Percentiles rank a stretch among this genome's conserved stretches.
Conservation (phyloP, 2,113 vertebrate genomes). For the Nanorana parkeri region DNA sequence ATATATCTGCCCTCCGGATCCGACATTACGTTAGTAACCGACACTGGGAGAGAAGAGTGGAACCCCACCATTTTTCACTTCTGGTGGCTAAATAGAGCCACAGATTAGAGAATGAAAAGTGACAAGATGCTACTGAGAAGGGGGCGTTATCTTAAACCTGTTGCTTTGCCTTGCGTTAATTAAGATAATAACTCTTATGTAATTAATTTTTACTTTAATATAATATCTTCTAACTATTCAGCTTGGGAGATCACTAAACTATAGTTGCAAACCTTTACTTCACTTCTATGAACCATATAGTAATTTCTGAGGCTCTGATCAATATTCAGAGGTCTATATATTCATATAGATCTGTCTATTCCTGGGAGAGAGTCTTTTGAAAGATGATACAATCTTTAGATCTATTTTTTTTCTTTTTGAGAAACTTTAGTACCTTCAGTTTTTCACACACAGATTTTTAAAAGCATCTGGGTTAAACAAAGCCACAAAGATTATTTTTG, state of each 20-base stretch:
- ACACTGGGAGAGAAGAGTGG: no score
- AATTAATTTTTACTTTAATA: no score
- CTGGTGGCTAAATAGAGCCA: no score
- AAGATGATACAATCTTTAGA: constrained; percentile 21
- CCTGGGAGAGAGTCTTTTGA: constrained; percentile 5
- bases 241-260: not conserved
- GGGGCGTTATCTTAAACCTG: no score
- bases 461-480: constrained; percentile 9
- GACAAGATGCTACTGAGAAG: no score
- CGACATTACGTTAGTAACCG: no score
- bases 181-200: no score
- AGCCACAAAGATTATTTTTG: not conserved
- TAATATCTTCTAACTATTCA: no score
- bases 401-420: constrained; percentile 9
- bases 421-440: not conserved
- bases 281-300: not conserved
- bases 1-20: no score
- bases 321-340: constrained; percentile 11
- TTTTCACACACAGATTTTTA: not conserved
- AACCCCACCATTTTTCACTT: no score
- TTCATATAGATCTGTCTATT: constrained; percentile 18
- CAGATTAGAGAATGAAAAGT: no score
- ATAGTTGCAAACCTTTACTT: not conserved
- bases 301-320: constrained; percentile 7
- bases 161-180: no score